Evolutionary conservation across 2,888 invertebrate genomes (phyloP).

Genomic region (Dryomyza anilis): DNA sequence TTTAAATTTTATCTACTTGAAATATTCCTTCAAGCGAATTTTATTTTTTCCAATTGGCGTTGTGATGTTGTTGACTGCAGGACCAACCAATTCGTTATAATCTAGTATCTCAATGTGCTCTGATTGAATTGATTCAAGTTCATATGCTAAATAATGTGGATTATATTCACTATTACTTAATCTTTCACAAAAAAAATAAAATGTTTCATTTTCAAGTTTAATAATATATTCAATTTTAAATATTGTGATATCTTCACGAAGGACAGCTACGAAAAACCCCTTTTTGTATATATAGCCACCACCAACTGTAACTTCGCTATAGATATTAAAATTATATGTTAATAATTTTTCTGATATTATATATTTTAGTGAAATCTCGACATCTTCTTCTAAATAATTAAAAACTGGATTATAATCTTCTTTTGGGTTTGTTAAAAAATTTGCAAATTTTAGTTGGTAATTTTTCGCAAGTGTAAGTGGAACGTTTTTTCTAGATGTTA

Average conservation of each 20-base stretch:
- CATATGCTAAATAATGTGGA: neutral
- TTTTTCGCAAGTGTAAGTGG: constrained; percentile 13
- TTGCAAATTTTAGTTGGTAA: neutral
- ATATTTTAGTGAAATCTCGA: neutral
- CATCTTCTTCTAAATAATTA: neutral
- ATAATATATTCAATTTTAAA: neutral
- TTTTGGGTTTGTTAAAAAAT: neutral
- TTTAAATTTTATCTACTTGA: neutral
- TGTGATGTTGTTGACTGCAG: neutral
- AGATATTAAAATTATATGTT: neutral
- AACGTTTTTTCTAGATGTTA: constrained; percentile 11
- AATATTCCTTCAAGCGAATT: neutral
- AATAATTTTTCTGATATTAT: neutral
- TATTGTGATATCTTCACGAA: neutral
- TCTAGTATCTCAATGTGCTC: neutral
- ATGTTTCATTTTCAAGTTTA: neutral
- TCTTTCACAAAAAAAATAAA: neutral
- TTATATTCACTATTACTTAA: neutral
- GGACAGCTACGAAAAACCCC: neutral
- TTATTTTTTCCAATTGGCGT: neutral
- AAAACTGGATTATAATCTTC: neutral
- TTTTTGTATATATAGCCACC: neutral
- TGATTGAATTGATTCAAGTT: neutral
- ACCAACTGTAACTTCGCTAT: neutral
- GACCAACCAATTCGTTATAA: neutral